phyloP scores from a whole-genome alignment of 2,797 vertebrate species.

The Premnoplex brunnescens region DNA sequence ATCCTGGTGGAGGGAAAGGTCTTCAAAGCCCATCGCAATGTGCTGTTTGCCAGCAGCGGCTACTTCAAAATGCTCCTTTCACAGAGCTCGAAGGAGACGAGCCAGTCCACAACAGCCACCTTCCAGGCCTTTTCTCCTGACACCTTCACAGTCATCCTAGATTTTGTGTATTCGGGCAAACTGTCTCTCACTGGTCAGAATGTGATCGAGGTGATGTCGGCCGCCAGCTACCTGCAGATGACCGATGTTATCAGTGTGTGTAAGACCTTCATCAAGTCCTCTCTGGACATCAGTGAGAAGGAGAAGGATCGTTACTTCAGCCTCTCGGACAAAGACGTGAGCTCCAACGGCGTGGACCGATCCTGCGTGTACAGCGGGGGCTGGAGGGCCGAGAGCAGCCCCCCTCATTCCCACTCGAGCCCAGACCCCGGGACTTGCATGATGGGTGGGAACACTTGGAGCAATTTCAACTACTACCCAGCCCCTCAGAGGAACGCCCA shows the following conservation, averaged over 20 bases:
- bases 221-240: slow-evolving; percentile 97
- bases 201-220: slow-evolving; percentile 97
- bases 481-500: slow-evolving; percentile 66
- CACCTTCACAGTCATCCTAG: slow-evolving; percentile 91
- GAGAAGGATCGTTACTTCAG: slow-evolving; percentile 83
- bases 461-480: slow-evolving; percentile 73
- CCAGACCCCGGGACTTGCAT: slow-evolving; percentile 70
- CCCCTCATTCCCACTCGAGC: slow-evolving; percentile 65
- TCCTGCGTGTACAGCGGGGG: slow-evolving; percentile 71
- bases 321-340: slow-evolving; percentile 77
- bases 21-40: slow-evolving; percentile 94
- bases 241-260: slow-evolving; percentile 95
- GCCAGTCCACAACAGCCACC: slow-evolving; percentile 85
- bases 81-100: slow-evolving; percentile 79
- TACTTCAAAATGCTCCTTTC: slow-evolving; percentile 98
- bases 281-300: slow-evolving; percentile 91
- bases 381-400: slow-evolving; percentile 73
- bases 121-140: slow-evolving; percentile 94
- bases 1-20: slow-evolving; percentile 93
- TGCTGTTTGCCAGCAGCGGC: slow-evolving; percentile 93
- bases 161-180: slow-evolving; percentile 95
- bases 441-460: slow-evolving; percentile 80
- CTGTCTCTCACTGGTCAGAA: slow-evolving; percentile 93
- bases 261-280: slow-evolving; percentile 97
- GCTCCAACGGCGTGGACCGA: slow-evolving; percentile 70